A percentile compares a stretch with the other conserved stretches of the same genome.
Evolutionary conservation across 1,140 invertebrate species (phyloP).

Genomic region (Bombus breviceps): DNA sequence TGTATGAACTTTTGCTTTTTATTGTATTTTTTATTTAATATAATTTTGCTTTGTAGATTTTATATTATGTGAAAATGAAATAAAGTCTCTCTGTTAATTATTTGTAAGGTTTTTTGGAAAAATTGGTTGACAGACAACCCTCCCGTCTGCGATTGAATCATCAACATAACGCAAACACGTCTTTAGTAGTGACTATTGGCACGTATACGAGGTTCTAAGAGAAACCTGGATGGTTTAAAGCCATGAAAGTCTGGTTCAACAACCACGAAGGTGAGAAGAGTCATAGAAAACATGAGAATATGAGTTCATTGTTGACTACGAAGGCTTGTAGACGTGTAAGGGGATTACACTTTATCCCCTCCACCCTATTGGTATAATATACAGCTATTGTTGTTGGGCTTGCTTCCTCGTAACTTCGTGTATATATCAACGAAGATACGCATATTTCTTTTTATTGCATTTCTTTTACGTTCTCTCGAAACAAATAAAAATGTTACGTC

Average conservation of each 20-base stretch:
- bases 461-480: conserved; percentile 9
- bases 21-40: neutral
- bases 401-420: conserved; percentile 62
- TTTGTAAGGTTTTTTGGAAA: neutral
- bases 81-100: neutral
- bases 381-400: conserved; percentile 62
- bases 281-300: conserved; percentile 66
- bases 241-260: conserved; percentile 56
- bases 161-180: conserved; percentile 28
- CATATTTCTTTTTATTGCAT: conserved; percentile 58
- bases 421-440: conserved; percentile 54
- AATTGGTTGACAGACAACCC: neutral
- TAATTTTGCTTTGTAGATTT: neutral
- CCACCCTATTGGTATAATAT: conserved; percentile 50
- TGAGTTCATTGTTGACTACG: conserved; percentile 65
- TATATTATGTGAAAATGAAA: neutral
- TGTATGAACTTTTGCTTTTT: no score
- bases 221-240: conserved; percentile 37
- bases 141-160: conserved; percentile 38
- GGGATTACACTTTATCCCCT: conserved; percentile 63
- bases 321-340: conserved; percentile 36
- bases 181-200: conserved; percentile 43
- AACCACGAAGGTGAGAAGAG: conserved; percentile 60
- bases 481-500: conserved; percentile 1
- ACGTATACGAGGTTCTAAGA: neutral